phyloP scores from a whole-genome alignment of 1,140 invertebrate species.

The Hycleus cichorii region DNA sequence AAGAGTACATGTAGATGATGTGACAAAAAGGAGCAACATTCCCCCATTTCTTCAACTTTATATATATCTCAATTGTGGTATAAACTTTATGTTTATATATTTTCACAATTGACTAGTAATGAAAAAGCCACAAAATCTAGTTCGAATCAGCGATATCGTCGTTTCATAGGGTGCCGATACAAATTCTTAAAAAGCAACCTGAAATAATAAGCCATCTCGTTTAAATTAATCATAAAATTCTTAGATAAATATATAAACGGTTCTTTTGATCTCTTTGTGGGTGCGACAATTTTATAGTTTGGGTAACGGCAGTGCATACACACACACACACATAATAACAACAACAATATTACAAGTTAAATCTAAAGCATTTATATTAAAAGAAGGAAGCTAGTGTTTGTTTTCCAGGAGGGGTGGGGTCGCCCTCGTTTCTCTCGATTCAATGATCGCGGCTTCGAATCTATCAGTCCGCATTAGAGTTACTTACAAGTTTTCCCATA shows the following conservation, averaged over 20 bases:
- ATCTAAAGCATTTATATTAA: no score
- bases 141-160: no score
- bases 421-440: conserved; percentile 24
- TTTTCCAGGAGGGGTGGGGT: conserved; percentile 13
- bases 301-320: conserved; percentile 19
- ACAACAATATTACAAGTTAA: not conserved
- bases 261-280: conserved; percentile 35
- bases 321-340: not conserved
- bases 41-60: no score
- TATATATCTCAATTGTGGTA: no score
- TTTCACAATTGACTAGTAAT: no score
- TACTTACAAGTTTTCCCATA: conserved; percentile 38
- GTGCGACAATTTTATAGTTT: conserved; percentile 36
- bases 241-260: conserved; percentile 35
- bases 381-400: conserved; percentile 8
- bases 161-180: not conserved
- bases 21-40: no score
- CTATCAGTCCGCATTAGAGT: conserved; percentile 35
- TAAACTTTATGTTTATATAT: no score
- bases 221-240: conserved; percentile 36
- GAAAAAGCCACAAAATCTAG: no score
- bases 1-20: no score
- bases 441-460: conserved; percentile 35
- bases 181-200: conserved; percentile 34
- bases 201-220: conserved; percentile 34